Conservation (phyloP, 2,113 vertebrate species). For the Tinamus guttatus region DNA sequence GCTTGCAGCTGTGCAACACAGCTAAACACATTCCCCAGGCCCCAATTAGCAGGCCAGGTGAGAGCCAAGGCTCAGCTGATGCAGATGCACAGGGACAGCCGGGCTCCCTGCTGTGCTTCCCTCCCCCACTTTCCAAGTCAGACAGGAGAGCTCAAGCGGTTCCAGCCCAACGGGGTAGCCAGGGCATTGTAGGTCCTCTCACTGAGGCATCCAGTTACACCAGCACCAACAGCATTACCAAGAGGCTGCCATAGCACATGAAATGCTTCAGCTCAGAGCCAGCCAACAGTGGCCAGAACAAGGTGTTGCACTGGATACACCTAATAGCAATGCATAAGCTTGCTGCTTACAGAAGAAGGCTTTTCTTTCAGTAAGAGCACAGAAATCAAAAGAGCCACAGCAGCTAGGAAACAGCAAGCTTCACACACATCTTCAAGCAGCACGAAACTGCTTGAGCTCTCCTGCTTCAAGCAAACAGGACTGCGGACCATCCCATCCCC, state of each 20-base stretch:
- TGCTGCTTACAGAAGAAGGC: not conserved
- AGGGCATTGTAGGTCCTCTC: not conserved
- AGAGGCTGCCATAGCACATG: rapidly evolving
- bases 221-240: not conserved
- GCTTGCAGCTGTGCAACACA: not conserved
- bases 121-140: not conserved
- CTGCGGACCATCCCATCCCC: too few species aligned
- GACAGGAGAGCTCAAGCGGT: not conserved
- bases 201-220: not conserved
- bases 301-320: not conserved
- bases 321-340: not conserved
- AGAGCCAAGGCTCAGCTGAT: not conserved
- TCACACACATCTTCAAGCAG: not conserved
- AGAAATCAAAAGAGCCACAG: not conserved
- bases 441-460: too few species aligned
- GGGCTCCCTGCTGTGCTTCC: not conserved
- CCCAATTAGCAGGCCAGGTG: not conserved
- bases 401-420: not conserved
- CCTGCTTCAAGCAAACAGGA: too few species aligned
- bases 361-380: not conserved
- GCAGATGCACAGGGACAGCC: not conserved
- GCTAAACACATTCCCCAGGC: not conserved
- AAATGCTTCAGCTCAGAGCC: not conserved
- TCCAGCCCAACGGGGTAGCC: not conserved
- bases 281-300: not conserved